phyloP scores from a whole-genome alignment of 1,140 invertebrate genomes.

The Megalonaias nervosa region DNA sequence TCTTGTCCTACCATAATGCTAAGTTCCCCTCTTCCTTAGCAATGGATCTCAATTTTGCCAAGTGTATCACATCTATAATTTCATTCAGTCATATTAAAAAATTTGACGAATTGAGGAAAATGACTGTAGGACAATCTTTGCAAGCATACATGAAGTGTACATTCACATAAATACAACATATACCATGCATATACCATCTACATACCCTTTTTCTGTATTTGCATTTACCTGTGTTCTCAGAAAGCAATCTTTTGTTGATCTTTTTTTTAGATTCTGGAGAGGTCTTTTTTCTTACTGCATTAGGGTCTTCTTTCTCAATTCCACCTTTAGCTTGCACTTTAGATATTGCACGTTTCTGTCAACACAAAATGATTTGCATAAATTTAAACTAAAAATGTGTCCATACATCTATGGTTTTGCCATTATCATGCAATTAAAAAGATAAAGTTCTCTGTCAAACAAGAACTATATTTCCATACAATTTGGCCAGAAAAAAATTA shows the following conservation, averaged over 20 bases:
- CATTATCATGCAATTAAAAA: slow-evolving; percentile 15
- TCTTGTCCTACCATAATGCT: too few species aligned
- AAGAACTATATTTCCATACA: not conserved
- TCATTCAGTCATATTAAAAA: too few species aligned
- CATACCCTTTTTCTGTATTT: too few species aligned
- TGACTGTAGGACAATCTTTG: too few species aligned
- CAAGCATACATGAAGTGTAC: not conserved
- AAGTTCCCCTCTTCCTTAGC: too few species aligned
- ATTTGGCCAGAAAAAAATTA: not conserved
- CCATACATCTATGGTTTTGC: not conserved
- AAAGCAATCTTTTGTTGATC: slow-evolving; percentile 54
- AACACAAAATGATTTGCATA: not conserved
- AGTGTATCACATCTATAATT: too few species aligned
- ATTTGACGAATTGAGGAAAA: too few species aligned
- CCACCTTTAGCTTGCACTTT: slow-evolving; percentile 62
- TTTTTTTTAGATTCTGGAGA: slow-evolving; percentile 49
- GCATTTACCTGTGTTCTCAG: slow-evolving; percentile 39
- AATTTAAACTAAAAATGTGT: not conserved
- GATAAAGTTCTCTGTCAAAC: too few species aligned
- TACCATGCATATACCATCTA: too few species aligned
- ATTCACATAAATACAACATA: not conserved
- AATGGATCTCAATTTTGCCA: too few species aligned
- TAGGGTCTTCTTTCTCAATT: slow-evolving; percentile 62
- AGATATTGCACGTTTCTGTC: slow-evolving; percentile 61
- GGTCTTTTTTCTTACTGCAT: slow-evolving; percentile 55